These are phyloP conservation scores for Helicoverpa armigera DNA, from an alignment of 1,140 invertebrate species.

Conservation along the genomic window DNA sequence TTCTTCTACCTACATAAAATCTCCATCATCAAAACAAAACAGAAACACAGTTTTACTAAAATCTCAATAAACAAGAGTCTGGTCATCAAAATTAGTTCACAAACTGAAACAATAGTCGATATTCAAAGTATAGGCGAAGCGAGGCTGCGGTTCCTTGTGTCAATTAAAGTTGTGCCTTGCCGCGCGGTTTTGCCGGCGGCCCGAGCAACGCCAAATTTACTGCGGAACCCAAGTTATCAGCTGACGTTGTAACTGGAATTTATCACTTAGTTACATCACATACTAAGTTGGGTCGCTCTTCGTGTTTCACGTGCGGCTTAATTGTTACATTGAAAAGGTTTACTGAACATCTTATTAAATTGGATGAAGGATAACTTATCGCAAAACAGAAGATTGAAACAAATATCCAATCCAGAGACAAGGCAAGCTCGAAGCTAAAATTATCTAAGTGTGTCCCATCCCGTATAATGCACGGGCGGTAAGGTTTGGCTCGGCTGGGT, in stretches of 20 bases:
- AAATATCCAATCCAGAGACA: conserved; percentile 26
- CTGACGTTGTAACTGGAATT: conserved; percentile 20
- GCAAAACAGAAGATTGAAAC: background rate
- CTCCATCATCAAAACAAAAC: background rate
- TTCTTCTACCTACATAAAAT: background rate
- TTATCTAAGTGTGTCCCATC: conserved; percentile 28
- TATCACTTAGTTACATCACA: background rate
- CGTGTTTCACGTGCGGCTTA: background rate
- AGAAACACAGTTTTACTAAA: background rate
- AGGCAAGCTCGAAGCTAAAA: conserved; percentile 7
- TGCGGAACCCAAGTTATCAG: conserved; percentile 12
- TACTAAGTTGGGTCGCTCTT: too few relatives aligned
- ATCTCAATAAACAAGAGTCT: background rate
- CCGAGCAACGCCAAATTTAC: conserved; percentile 9
- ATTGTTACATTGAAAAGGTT: background rate
- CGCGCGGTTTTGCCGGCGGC: background rate
- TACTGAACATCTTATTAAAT: background rate
- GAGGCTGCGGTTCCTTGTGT: conserved; percentile 18
- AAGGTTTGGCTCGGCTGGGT: conserved; percentile 12
- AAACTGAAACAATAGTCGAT: conserved; percentile 17
- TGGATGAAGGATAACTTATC: background rate
- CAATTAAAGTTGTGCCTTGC: conserved; percentile 37
- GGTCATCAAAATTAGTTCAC: conserved; percentile 23
- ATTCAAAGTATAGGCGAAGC: background rate
- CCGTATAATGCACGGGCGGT: conserved; percentile 40